phyloP scores from a whole-genome alignment of 2,797 vertebrate species.

The Bucorvus abyssinicus region DNA sequence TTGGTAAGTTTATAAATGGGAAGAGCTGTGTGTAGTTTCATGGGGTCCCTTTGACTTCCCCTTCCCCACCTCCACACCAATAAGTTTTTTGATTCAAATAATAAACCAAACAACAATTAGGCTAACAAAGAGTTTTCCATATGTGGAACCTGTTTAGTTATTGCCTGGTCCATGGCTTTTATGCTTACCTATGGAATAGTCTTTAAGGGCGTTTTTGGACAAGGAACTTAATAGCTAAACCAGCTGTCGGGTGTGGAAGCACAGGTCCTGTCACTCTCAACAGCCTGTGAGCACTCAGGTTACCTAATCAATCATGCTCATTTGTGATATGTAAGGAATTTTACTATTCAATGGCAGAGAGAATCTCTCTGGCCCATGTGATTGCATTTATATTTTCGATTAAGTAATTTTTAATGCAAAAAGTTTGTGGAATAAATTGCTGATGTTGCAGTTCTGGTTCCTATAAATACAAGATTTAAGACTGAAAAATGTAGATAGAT shows the following conservation, averaged over 20 bases:
- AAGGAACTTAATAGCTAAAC: not conserved
- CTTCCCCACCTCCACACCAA: not conserved
- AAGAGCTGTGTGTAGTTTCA: not conserved
- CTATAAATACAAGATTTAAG: not conserved
- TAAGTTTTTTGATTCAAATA: not conserved
- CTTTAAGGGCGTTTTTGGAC: not conserved
- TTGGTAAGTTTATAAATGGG: not conserved
- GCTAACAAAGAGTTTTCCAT: not conserved
- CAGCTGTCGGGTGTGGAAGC: not conserved
- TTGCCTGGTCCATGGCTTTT: not conserved
- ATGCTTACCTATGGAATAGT: not conserved
- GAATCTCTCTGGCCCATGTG: not conserved
- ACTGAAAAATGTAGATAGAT: not conserved
- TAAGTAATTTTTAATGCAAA: not conserved
- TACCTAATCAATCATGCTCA: not conserved
- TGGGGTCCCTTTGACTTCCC: not conserved
- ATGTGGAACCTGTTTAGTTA: not conserved
- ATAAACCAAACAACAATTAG: not conserved
- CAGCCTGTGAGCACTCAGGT: not conserved
- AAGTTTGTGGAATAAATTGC: not conserved
- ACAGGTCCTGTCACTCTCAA: not conserved
- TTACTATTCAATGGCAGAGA: not conserved
- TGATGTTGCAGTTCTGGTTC: not conserved
- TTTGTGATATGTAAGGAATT: not conserved
- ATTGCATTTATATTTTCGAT: not conserved